Evolutionary conservation across 1,140 invertebrate genomes (phyloP).

Genomic region (Drosophila equinoxialis): DNA sequence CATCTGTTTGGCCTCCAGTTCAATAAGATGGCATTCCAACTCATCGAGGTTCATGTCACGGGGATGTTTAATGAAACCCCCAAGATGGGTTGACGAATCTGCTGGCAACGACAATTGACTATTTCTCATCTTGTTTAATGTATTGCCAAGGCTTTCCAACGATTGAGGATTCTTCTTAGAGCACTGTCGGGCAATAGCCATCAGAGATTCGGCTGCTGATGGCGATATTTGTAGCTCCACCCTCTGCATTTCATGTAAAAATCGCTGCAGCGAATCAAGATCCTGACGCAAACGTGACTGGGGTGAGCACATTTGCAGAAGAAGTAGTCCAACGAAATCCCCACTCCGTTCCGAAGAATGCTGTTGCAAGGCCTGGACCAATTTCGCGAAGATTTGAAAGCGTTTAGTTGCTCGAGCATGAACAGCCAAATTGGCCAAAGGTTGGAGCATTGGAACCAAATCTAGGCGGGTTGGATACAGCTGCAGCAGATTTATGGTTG

Average conservation of each 20-base stretch:
- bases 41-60: slow-evolving; percentile 84
- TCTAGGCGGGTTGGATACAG: slow-evolving; percentile 70
- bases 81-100: slow-evolving; percentile 28
- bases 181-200: slow-evolving; percentile 14
- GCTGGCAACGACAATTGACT: slow-evolving; percentile 35
- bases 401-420: slow-evolving; percentile 70
- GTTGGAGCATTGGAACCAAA: slow-evolving; percentile 37
- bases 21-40: slow-evolving; percentile 84
- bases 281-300: slow-evolving; percentile 66
- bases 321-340: slow-evolving; percentile 65
- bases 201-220: slow-evolving; percentile 50
- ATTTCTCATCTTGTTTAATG: slow-evolving; percentile 59
- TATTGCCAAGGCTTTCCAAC: slow-evolving; percentile 38
- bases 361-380: slow-evolving; percentile 49
- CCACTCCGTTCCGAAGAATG: slow-evolving; percentile 46
- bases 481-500: slow-evolving; percentile 64
- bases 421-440: slow-evolving; percentile 54
- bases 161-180: slow-evolving; percentile 4
- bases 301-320: slow-evolving; percentile 60
- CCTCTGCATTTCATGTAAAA: slow-evolving; percentile 66
- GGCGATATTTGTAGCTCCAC: slow-evolving; percentile 58
- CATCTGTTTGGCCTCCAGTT: slow-evolving; percentile 83
- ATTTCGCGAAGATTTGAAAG: slow-evolving; percentile 56
- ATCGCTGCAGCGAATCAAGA: slow-evolving; percentile 37
- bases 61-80: slow-evolving; percentile 72